Evolutionary conservation across 1,140 invertebrate species (phyloP).

Genomic region (Dreissena polymorpha): DNA sequence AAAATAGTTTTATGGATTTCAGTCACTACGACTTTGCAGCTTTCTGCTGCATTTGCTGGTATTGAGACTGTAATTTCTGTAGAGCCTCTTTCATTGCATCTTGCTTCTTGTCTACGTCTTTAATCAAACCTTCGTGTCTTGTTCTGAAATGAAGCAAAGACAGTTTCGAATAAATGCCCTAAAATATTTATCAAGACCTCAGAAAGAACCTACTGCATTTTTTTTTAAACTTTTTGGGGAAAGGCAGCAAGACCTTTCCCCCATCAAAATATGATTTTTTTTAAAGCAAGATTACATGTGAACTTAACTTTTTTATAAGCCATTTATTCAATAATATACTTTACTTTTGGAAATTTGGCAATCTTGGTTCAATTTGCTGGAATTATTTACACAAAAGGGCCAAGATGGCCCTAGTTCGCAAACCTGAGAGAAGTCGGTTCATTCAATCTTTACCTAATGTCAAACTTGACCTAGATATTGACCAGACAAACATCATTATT

Average conservation of each 20-base stretch:
- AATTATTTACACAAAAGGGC: no score
- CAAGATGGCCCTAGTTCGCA: no score
- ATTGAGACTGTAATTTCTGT: constrained; percentile 89
- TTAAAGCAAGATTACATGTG: background rate
- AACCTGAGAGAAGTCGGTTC: no score
- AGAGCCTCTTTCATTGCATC: constrained; percentile 87
- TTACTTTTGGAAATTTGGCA: background rate
- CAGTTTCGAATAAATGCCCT: background rate
- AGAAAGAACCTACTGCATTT: background rate
- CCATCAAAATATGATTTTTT: background rate
- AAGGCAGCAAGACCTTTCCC: no score
- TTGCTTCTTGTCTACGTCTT: constrained; percentile 90
- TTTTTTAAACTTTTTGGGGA: background rate
- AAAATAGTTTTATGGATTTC: no score
- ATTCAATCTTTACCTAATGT: no score
- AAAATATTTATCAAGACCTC: background rate
- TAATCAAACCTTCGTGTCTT: constrained; percentile 87
- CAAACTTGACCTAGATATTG: no score
- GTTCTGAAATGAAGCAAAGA: constrained; percentile 81
- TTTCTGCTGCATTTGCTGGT: constrained; percentile 86
- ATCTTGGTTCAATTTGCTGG: background rate
- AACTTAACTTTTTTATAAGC: background rate
- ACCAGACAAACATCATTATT: no score
- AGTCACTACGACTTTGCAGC: constrained; percentile 73
- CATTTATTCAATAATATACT: background rate